Base-by-base conservation (phyloP, 2,888 invertebrate species). In the Hemaris fuciformis region DNA sequence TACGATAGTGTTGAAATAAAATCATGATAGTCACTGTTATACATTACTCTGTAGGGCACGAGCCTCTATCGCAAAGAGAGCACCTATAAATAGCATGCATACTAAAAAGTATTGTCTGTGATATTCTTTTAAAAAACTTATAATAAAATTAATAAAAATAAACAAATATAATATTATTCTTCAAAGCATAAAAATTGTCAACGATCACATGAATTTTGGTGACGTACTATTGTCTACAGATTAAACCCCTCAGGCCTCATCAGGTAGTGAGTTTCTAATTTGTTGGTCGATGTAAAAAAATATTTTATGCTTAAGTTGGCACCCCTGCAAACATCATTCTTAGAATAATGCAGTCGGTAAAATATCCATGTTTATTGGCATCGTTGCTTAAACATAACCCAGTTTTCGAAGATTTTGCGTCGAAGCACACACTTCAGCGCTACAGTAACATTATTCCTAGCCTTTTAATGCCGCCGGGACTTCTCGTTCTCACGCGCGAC, bases 341-440 rank as follows among this genome's bases (percentile, higher is more conserved):
- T 53, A 53, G 31, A 53, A 53, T 53, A 31, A 53, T 53, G 27
- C 18, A 1, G 18, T 53, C 10, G 27, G 53, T 18, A 53, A 53
- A 53, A 18, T 59, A 59, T 59, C 18, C 27, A 13, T 43, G 43
- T 59, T 59, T 59, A 59, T 58, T 43, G 43, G 43, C 58, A 59
- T 15, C 20, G 31, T 27, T 15, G n/a, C 13, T 43, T 18, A 43
- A 27, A 27, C 18, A 27, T 43, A 59, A 43, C 41, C 15, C 43
- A 59, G 41, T n/a, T 59, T 59, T 42, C 13, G 43, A 25, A 31
- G 53, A 8, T 27, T 10, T 31, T 53, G 10, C 31, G 7, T 31
- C 27, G 8, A 31, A 27, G 20, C 27, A 27, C 53, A 18, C 25
- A 48, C 18, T 31, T 27, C 25, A 10, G 15, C 53, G 25, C 27